phyloP scores from a whole-genome alignment of 2,113 vertebrate genomes.

The Aptenodytes patagonicus region DNA sequence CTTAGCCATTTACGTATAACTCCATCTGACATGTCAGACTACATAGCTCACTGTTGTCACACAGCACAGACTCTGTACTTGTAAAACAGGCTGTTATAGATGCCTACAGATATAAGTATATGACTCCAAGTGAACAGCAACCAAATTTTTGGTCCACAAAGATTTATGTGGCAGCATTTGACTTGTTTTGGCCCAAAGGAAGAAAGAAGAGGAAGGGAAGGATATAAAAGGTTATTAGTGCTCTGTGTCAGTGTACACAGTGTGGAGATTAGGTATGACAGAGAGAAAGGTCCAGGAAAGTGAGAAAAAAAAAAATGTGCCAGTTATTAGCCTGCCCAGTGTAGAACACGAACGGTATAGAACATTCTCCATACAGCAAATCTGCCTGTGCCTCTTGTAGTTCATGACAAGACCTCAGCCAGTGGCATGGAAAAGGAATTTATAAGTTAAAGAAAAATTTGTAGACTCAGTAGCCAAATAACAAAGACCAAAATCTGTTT shows the following conservation, averaged over 20 bases:
- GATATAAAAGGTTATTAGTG: neutral
- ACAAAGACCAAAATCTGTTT: neutral
- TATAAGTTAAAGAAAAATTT: neutral
- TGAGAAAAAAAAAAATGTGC: too few relatives aligned
- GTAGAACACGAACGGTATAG: neutral
- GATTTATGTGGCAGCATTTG: neutral
- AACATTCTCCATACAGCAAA: neutral
- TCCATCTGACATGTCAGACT: neutral
- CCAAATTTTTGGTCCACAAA: too few relatives aligned
- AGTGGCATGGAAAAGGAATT: neutral
- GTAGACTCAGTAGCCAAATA: neutral
- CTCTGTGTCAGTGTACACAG: too few relatives aligned
- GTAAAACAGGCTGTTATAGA: neutral
- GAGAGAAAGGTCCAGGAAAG: neutral
- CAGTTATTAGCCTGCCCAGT: neutral
- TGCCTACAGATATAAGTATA: neutral
- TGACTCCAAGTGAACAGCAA: neutral
- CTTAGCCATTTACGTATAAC: neutral
- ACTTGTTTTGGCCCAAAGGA: neutral
- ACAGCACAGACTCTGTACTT: neutral
- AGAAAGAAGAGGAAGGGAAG: neutral
- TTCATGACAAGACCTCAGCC: neutral
- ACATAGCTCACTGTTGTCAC: too few relatives aligned
- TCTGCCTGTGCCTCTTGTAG: neutral
- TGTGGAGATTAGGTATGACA: neutral